Base-by-base conservation (phyloP, 2,888 invertebrate species). In the Meiosimyza decipiens region DNA sequence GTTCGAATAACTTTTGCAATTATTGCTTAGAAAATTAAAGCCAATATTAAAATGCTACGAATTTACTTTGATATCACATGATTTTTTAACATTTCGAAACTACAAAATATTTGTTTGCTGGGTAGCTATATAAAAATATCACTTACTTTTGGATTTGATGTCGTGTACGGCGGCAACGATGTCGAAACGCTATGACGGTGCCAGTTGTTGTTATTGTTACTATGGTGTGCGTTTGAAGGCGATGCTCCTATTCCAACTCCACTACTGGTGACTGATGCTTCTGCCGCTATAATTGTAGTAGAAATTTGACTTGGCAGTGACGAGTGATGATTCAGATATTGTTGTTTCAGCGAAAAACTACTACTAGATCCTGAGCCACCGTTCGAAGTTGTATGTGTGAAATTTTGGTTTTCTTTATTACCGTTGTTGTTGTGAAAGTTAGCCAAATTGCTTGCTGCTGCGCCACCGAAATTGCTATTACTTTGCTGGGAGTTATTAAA, bases 81-180 rank as follows among this genome's bases (percentile, higher is more conserved):
- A 28, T 28, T 28, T 28, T 28, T 28, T 4, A 28, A 40, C 40
- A 40, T 40, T 40, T 40, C 1, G 6, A 40, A 6, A 9, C 9
- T 2, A 7, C 3, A 28, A 4, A 28, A 28, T 28, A 28, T 28
- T 40, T 40, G 40, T 40, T 40, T 7, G 40, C 40, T 40, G 40
- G 9, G 40, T 40, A 40, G 40, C 40, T 40, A 40, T 9, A 40
- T 40, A 40, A 9, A 40, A 40, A 7, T 40, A 40, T 40, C 40
- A 70, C 76, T 76, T 72, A 76, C 74, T 70, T 70, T 73, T 22
- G 71, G 65, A 72, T 65, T 71, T 16, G 74, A 49, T 59, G 71
- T 74, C 22, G 73, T 75, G 47, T 76, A 80, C 62, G 78, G 79
- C 11, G 77, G 74, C 67, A 77, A 63, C 22, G 80, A 81, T 16